phyloP scores from a whole-genome alignment of 2,888 invertebrate genomes.

The Heliconius charithonia region DNA sequence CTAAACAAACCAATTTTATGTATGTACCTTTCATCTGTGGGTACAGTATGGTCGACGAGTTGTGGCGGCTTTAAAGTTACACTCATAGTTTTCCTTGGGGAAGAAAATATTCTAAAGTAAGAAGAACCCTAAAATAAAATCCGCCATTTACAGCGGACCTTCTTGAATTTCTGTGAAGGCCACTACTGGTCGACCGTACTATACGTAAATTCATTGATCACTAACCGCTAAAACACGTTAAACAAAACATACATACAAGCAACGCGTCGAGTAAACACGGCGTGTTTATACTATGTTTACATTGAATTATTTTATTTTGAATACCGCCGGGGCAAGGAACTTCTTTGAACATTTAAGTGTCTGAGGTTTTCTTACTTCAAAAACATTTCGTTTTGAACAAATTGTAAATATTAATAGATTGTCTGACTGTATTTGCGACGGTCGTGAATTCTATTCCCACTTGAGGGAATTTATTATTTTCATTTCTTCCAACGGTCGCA shows the following conservation, averaged over 20 bases:
- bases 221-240: conserved; percentile 32
- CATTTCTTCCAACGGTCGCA: neutral
- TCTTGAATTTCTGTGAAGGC: neutral
- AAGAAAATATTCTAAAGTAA: too few relatives aligned
- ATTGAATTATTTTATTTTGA: conserved; percentile 43
- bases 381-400: conserved; percentile 3
- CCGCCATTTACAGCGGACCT: too few relatives aligned
- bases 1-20: conserved; percentile 16
- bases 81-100: neutral
- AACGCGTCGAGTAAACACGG: conserved; percentile 32
- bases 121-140: too few relatives aligned
- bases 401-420: neutral
- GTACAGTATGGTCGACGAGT: neutral
- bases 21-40: too few relatives aligned
- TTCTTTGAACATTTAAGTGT: conserved; percentile 3
- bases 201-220: conserved; percentile 34
- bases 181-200: neutral
- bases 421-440: neutral
- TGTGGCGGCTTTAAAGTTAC: neutral
- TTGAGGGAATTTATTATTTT: neutral
- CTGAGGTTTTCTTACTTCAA: neutral
- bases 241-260: conserved; percentile 35
- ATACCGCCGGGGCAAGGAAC: conserved; percentile 38
- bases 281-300: conserved; percentile 39
- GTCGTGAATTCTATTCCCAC: neutral